phyloP scores from a whole-genome alignment of 2,113 vertebrate genomes.

The Odobenus rosmarus region DNA sequence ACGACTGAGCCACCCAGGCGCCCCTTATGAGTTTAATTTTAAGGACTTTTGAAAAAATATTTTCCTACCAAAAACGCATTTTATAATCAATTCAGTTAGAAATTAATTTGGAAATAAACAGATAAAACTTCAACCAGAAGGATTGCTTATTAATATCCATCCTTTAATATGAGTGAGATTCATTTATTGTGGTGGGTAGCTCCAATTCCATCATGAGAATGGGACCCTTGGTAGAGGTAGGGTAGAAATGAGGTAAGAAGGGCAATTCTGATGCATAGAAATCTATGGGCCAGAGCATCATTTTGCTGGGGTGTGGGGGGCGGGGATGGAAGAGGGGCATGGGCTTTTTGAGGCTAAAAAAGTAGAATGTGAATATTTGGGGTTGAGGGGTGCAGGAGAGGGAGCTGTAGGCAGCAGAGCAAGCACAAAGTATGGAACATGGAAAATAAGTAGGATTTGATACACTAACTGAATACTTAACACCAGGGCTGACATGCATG shows the following conservation, averaged over 20 bases:
- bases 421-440: not conserved
- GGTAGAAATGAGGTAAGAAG: not conserved
- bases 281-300: not conserved
- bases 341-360: not conserved
- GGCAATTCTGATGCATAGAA: too few relatives aligned
- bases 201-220: not conserved
- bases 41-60: not conserved
- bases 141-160: not conserved
- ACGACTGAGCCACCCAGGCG: too few relatives aligned
- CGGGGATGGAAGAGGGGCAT: too few relatives aligned
- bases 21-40: not conserved
- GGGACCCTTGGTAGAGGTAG: not conserved
- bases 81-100: not conserved
- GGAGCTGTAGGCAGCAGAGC: not conserved
- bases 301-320: not conserved
- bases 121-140: not conserved
- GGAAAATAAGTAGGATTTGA: not conserved
- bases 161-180: not conserved
- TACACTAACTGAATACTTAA: not conserved
- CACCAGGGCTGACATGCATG: not conserved
- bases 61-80: not conserved
- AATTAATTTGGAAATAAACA: slow-evolving; percentile 2
- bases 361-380: not conserved
- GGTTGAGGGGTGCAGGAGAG: not conserved
- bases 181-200: not conserved